phyloP scores from a whole-genome alignment of 2,888 invertebrate species.

The Andricus curvator region DNA sequence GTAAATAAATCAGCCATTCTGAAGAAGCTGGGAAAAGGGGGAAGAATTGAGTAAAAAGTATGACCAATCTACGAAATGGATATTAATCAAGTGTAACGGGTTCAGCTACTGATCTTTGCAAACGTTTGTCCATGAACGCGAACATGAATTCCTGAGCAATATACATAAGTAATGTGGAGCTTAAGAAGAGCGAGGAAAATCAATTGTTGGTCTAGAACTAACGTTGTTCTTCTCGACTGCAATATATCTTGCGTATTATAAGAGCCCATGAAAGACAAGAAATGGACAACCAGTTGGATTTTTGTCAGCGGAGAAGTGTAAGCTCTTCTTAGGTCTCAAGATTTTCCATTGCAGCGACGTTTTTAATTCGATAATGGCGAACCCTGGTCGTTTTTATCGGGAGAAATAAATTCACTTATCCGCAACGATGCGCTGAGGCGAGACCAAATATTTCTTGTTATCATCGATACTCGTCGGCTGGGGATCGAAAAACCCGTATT shows the following conservation, averaged over 20 bases:
- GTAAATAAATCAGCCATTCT: background rate
- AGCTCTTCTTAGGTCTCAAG: background rate
- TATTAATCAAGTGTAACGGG: conserved; percentile 1
- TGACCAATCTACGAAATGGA: conserved; percentile 5
- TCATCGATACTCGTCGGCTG: conserved; percentile 38
- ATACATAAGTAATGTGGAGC: conserved; percentile 24
- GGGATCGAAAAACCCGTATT: conserved; percentile 31
- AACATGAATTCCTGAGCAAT: background rate
- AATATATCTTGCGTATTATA: conserved; percentile 11
- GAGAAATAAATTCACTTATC: conserved; percentile 38
- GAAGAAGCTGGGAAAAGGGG: background rate
- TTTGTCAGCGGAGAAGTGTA: background rate
- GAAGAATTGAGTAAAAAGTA: background rate
- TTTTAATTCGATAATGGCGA: conserved; percentile 34
- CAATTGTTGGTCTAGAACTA: conserved; percentile 20
- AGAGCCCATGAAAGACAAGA: conserved; percentile 13
- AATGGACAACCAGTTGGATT: conserved; percentile 1
- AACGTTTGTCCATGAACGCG: background rate
- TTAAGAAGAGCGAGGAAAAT: conserved; percentile 5
- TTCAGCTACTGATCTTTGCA: background rate
- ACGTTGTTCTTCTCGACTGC: background rate
- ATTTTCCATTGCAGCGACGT: conserved; percentile 15
- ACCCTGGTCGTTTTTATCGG: conserved; percentile 26
- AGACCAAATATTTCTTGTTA: conserved; percentile 41
- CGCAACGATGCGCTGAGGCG: conserved; percentile 38